phyloP scores from a whole-genome alignment of 2,113 vertebrate species.

The Salvator merianae region DNA sequence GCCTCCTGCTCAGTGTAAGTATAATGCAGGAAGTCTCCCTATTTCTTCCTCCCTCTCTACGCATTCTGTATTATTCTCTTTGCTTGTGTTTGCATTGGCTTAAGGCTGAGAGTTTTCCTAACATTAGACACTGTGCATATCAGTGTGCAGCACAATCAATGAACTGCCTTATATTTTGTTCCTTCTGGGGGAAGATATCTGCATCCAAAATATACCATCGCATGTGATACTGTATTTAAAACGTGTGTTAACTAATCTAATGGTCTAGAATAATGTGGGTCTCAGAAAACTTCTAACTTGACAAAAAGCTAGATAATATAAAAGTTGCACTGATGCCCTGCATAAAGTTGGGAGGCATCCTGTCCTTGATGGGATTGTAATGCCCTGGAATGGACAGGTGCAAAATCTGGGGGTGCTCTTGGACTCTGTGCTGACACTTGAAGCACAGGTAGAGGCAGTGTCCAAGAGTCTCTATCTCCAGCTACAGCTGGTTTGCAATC shows the following conservation, averaged over 20 bases:
- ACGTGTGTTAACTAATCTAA: background rate
- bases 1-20: conserved; percentile 93
- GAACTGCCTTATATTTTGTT: background rate
- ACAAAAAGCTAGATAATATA: too few species aligned
- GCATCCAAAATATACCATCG: background rate
- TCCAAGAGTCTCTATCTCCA: too few species aligned
- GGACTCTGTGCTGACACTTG: too few species aligned
- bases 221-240: background rate
- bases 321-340: too few species aligned
- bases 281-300: too few species aligned
- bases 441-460: too few species aligned
- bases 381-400: too few species aligned
- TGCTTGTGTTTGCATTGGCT: conserved; percentile 15
- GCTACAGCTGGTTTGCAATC: too few species aligned
- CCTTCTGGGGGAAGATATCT: background rate
- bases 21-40: background rate
- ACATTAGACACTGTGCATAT: background rate
- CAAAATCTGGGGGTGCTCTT: too few species aligned
- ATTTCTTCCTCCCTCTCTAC: background rate
- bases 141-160: background rate
- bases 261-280: too few species aligned
- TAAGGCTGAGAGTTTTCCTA: background rate
- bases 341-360: too few species aligned
- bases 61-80: background rate
- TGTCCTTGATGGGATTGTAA: too few species aligned